Evolutionary conservation across 1,140 invertebrate species (phyloP), one percentile per base, ranked within the genome.

Genomic region (Diorhabda carinulata): DNA sequence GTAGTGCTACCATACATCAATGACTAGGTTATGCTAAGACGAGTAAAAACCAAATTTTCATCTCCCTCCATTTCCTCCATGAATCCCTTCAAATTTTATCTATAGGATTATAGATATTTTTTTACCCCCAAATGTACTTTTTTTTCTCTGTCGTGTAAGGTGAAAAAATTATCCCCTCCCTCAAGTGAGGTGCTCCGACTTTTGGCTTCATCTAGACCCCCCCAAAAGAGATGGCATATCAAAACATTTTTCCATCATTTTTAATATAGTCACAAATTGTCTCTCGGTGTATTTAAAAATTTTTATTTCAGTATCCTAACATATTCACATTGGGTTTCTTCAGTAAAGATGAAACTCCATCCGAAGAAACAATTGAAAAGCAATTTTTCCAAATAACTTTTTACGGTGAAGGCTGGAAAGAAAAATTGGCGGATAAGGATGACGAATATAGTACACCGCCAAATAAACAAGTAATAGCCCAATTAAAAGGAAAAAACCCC

Each of bases 391-490:
- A 82, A 6, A 82, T 94, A 69, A 89, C 85, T 42, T 85, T 96
- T 67, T 82, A 89, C 75, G 93, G 90, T 0, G 80, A 85, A 62
- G 96, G 96, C 0, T 97, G 94, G 92, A 86, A 86, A 68, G 71
- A 82, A 5, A 86, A 89, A 69, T 80, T 84, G 42, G 83, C 83
- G 2, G 88, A 89, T 75, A 79, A 88, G 57, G 60, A 64, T 5
- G 42, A 43, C 64, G 9, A 62, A 6, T 61, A 58, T 41, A 41
- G n/a, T 44, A 59, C 43, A 5, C 79, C 85, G 59, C 89, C 91
- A 3, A 87, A 88, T 66, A 92, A 91, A 77, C 86, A 82, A 52
- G 79, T 94, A 10, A 84, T 88, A 56, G 89, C 88, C 0, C 87
- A 83, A 83, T 83, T 90, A 42, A 74, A 62, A 61, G 88, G 87